These are phyloP conservation scores for Chaenocephalus aceratus DNA, from an alignment of 2,113 vertebrate species.

Conservation along the genomic window DNA sequence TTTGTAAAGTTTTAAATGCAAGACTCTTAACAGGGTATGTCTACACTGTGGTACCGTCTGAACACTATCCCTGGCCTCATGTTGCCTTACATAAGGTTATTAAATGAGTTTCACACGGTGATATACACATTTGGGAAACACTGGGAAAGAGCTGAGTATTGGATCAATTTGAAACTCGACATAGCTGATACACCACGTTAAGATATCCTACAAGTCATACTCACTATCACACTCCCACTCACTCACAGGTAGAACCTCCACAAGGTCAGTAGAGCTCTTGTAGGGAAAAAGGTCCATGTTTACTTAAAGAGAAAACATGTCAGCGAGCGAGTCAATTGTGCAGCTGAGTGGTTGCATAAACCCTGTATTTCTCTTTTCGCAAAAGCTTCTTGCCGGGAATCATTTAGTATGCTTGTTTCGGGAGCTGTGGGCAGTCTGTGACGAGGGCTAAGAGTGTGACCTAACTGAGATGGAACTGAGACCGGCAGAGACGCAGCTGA, in stretches of 20 bases:
- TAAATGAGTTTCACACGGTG: constrained; percentile 24
- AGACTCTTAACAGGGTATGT: too few species aligned
- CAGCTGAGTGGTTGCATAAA: constrained; percentile 72
- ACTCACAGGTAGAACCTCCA: constrained; percentile 7
- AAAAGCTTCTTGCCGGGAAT: constrained; percentile 69
- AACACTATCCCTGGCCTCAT: constrained; percentile 2
- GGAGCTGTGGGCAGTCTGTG: constrained; percentile 56
- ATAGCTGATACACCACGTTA: too few species aligned
- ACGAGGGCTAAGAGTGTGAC: constrained; percentile 68
- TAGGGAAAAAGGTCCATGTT: constrained; percentile 59
- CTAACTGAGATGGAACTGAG: constrained; percentile 57
- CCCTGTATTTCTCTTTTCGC: constrained; percentile 64
- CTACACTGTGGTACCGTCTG: too few species aligned
- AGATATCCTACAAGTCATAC: too few species aligned
- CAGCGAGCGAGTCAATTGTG: constrained; percentile 60
- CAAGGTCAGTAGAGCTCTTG: constrained; percentile 62
- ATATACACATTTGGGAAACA: background rate
- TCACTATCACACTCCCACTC: constrained; percentile 2
- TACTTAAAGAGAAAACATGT: constrained; percentile 61
- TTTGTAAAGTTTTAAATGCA: too few species aligned
- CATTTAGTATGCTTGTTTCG: constrained; percentile 64
- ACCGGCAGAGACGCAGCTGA: too few species aligned
- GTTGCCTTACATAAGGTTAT: constrained; percentile 12
- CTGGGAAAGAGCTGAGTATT: too few species aligned
- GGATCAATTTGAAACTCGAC: too few species aligned